Conservation (phyloP, 53 echinoderm and acorn worm species). For the Crossaster papposus region DNA sequence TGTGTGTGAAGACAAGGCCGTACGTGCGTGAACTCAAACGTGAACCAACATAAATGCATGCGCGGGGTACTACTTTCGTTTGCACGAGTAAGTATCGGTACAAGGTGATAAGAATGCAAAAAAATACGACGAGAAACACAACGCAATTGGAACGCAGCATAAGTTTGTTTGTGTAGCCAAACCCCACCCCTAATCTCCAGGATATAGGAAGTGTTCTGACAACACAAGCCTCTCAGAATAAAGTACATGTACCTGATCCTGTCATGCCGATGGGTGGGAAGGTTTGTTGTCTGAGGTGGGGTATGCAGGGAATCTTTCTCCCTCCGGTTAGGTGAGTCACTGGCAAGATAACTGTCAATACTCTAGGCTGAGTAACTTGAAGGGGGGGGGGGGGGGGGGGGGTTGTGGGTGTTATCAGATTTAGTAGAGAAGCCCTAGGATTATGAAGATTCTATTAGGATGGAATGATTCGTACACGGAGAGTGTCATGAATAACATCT, state of each 20-base stretch:
- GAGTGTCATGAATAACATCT: not conserved
- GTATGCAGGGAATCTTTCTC: not conserved
- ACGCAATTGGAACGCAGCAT: too few relatives aligned
- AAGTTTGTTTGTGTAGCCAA: constrained; percentile 17
- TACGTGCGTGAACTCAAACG: too few relatives aligned
- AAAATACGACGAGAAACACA: too few relatives aligned
- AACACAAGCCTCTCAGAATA: constrained; percentile 34
- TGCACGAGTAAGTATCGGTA: too few relatives aligned
- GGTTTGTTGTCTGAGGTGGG: not conserved
- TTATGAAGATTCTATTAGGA: not conserved
- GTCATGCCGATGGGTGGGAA: not conserved
- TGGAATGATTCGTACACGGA: not conserved
- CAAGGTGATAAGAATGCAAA: too few relatives aligned
- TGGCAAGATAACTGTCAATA: constrained; percentile 23
- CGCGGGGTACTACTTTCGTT: too few relatives aligned
- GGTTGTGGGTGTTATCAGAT: constrained; percentile 30
- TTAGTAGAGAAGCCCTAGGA: constrained; percentile 35
- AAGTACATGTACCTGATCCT: constrained; percentile 7
- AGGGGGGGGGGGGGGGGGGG: constrained; percentile 3
- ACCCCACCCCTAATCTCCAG: constrained; percentile 1
- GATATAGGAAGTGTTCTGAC: constrained; percentile 41
- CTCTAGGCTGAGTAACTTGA: constrained; percentile 16
- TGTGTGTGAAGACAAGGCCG: too few relatives aligned
- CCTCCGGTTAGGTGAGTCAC: constrained; percentile 33
- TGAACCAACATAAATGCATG: too few relatives aligned